Evolutionary conservation across 2,888 invertebrate genomes (phyloP), one percentile per base, ranked within the genome.

Genomic region (Onthophagus sagittarius): DNA sequence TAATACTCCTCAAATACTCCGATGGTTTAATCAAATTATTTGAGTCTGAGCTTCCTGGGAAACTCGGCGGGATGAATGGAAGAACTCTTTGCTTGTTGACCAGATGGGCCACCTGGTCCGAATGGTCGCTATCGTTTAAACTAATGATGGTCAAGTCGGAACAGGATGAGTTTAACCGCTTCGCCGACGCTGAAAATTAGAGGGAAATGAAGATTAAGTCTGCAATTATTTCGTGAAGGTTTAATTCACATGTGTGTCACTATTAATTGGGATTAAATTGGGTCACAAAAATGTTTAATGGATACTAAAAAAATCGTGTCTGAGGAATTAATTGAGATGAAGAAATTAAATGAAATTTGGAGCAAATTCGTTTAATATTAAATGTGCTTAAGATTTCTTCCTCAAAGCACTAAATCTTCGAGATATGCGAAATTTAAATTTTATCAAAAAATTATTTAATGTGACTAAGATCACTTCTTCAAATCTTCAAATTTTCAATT

Each of bases 51-150:
- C 85, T 85, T 74, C 87, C 87, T 72, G 94, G 93, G 87, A 97
- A 97, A 86, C 94, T 93, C 74, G 97, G 96, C 75, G 96, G 96
- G 83, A 97, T 92, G 88, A 97, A 96, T 77, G 96, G 94, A 79
- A 95, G 87, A 79, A 91, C 94, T 84, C 94, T 89, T 85, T 95
- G 95, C 86, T 93, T 94, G 88, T 93, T 94, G 82, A 94, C 92
- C 86, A 93, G 89, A 88, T 92, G 91, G 31, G 81, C 83, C 81
- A 87, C 86, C 80, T 87, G 88, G 82, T 88, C 88, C 83, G 87
- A 81, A 83, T 81, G 77, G 82, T 82, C 82, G 81, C 85, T 84
- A 75, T 82, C 81, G 76, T 83, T 82, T 78, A 86, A 82, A 85
- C 87, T 87, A 82, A 85, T 86, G 76, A 86, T 84, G 75, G 86